A percentile compares a stretch with the other conserved stretches of the same genome.
Conservation (phyloP, 2,113 vertebrate species). For the human region GRCh38 chr4:23382001-23382500, state of each 20-base stretch:
- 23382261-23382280: neutral
- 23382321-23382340: slow-evolving; percentile 1
- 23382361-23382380: neutral
- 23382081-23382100: neutral
- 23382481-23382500: neutral
- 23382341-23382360: neutral
- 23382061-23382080: neutral
- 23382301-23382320: neutral
- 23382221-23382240: neutral
- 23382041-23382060: neutral
- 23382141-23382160: neutral
- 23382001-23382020: neutral
- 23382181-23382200: slow-evolving; percentile 10
- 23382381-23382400: neutral
- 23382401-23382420: neutral
- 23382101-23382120: neutral
- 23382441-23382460: neutral
- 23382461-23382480: neutral
- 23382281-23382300: neutral
- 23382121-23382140: neutral
- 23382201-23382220: neutral
- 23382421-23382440: neutral
- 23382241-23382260: neutral
- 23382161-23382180: neutral
- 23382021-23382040: neutral